These are phyloP conservation scores for Microplitis mediator DNA, from an alignment of 1,140 invertebrate species.

Conservation along the genomic window DNA sequence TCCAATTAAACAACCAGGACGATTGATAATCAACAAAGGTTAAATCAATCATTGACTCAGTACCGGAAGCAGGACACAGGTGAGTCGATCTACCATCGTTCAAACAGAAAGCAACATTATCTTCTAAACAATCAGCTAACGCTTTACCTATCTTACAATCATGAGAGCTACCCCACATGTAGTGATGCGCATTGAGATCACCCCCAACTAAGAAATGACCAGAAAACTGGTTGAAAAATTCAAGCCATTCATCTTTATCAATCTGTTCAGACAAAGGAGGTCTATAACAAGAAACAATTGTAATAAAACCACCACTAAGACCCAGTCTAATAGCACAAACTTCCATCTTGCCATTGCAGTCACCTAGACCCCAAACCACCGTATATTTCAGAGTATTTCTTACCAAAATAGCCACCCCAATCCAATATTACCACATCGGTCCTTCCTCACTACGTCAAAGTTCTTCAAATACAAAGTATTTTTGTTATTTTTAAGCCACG, in stretches of 20 bases:
- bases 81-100: slow-evolving; percentile 8
- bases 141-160: not conserved
- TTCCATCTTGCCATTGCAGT: slow-evolving; percentile 29
- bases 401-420: slow-evolving; percentile 31
- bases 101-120: not conserved
- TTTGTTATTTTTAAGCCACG: slow-evolving; percentile 27
- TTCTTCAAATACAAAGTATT: slow-evolving; percentile 25
- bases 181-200: slow-evolving; percentile 20
- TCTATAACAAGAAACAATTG: slow-evolving; percentile 26
- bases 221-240: not conserved
- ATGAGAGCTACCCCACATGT: not conserved
- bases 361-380: not conserved
- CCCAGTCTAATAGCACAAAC: slow-evolving; percentile 12
- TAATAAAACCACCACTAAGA: not conserved
- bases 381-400: slow-evolving; percentile 28
- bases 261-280: not conserved
- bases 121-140: not conserved
- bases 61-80: not conserved
- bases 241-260: slow-evolving; percentile 12
- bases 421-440: slow-evolving; percentile 22
- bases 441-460: slow-evolving; percentile 31
- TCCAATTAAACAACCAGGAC: not conserved
- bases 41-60: slow-evolving; percentile 7
- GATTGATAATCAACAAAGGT: slow-evolving; percentile 3
- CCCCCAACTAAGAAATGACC: not conserved